A percentile compares a stretch with the other conserved stretches of the same genome.
Conservation (phyloP, 2,888 invertebrate genomes). For the Tupiocoris notatus region DNA sequence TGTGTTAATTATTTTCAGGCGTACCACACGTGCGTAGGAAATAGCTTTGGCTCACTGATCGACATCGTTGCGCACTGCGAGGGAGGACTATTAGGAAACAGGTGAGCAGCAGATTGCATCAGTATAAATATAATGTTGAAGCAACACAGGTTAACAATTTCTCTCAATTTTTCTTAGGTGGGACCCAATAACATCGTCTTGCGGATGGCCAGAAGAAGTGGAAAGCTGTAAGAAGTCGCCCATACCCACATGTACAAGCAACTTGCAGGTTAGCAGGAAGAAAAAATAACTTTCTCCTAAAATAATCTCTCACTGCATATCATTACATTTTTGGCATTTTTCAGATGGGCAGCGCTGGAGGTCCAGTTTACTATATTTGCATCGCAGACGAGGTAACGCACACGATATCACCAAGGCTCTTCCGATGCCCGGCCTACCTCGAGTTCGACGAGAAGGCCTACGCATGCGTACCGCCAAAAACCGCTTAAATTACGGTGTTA, state of each 20-base stretch:
- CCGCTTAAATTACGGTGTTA: no score
- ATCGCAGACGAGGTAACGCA: not conserved
- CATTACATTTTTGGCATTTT: not conserved
- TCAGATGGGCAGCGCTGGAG: constrained; percentile 6
- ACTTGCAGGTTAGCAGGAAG: not conserved
- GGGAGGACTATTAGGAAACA: not conserved
- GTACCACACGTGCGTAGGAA: not conserved
- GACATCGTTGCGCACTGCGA: not conserved
- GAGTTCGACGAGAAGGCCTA: no score
- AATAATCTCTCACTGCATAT: no score
- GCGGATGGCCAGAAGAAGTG: constrained; percentile 3
- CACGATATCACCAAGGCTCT: not conserved
- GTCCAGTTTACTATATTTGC: constrained; percentile 1
- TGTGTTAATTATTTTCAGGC: no score
- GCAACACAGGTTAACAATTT: no score
- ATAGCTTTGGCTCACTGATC: not conserved
- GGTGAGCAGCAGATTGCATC: not conserved
- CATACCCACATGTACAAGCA: not conserved
- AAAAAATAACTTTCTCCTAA: no score
- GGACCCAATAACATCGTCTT: not conserved
- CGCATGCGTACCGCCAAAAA: no score
- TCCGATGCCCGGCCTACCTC: not conserved
- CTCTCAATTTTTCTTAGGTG: not conserved
- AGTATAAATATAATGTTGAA: not conserved
- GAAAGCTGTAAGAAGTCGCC: not conserved